A percentile compares a stretch with the other conserved stretches of the same genome.
phyloP scores from a whole-genome alignment of 2,113 vertebrate species.

The Carassius carassius region DNA sequence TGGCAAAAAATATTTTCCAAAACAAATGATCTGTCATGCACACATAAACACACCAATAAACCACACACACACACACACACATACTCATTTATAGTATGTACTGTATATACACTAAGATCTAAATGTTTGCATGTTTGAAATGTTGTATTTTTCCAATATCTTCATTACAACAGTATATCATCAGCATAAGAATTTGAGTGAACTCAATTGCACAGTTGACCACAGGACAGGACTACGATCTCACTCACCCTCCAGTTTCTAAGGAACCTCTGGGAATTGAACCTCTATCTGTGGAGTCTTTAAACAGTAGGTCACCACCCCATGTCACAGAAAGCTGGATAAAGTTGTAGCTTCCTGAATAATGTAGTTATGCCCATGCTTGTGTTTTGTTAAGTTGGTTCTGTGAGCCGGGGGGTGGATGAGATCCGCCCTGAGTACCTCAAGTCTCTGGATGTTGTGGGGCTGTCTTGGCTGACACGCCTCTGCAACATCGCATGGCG shows the following conservation, averaged over 20 bases:
- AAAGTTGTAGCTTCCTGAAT: conserved; percentile 17
- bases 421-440: too few relatives aligned
- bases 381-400: conserved; percentile 11
- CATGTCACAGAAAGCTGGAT: conserved; percentile 22
- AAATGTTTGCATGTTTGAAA: neutral
- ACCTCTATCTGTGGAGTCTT: neutral
- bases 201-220: neutral
- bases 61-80: neutral
- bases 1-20: conserved; percentile 74
- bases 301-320: conserved; percentile 2
- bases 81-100: conserved; percentile 61
- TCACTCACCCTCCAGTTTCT: neutral
- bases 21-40: conserved; percentile 76
- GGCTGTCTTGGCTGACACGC: too few relatives aligned
- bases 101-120: neutral
- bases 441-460: too few relatives aligned
- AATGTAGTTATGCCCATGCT: neutral
- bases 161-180: neutral
- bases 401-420: neutral
- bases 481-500: too few relatives aligned
- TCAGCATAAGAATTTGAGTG: neutral
- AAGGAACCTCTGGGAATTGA: neutral
- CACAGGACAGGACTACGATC: neutral
- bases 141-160: neutral
- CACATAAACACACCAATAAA: conserved; percentile 37